Conservation (phyloP, 2,888 invertebrate species). For the Caenorhabditis afra region DNA sequence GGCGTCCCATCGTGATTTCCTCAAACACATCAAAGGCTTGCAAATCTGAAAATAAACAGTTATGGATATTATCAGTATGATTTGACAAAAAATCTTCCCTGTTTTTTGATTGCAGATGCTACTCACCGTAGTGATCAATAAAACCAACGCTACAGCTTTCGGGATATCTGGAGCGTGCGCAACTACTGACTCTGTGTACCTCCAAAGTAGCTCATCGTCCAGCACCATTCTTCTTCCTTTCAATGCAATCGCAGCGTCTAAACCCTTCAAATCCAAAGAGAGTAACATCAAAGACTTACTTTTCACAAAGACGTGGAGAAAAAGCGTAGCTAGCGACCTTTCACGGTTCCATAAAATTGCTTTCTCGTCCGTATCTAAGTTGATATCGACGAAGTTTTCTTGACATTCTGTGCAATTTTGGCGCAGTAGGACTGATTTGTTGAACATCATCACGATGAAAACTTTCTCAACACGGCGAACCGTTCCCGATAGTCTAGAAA, state of each 20-base stretch:
- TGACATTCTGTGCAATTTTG: constrained; percentile 40
- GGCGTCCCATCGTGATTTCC: constrained; percentile 6
- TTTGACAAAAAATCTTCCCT: too few species aligned
- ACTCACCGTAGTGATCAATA: constrained; percentile 21
- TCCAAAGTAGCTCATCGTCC: constrained; percentile 36
- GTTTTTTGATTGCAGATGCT: too few species aligned
- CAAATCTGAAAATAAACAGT: constrained; percentile 29
- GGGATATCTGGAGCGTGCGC: constrained; percentile 27
- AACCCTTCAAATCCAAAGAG: too few species aligned
- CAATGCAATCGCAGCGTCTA: constrained; percentile 21
- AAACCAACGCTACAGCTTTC: constrained; percentile 24
- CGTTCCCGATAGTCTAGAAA: constrained; percentile 24
- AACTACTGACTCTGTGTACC: constrained; percentile 32
- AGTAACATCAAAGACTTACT: constrained; percentile 21
- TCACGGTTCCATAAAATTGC: constrained; percentile 35
- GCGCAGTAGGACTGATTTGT: constrained; percentile 36
- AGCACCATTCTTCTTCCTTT: constrained; percentile 32
- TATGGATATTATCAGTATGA: too few species aligned
- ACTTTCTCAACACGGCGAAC: constrained; percentile 35
- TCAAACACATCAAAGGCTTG: constrained; percentile 10
- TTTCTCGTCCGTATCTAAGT: constrained; percentile 1
- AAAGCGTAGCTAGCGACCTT: constrained; percentile 26
- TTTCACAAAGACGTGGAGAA: constrained; percentile 50
- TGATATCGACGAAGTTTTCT: constrained; percentile 5
- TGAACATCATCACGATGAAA: constrained; percentile 48